Percentiles rank a stretch among this genome's conserved stretches.
Evolutionary conservation across 2,797 vertebrate species (phyloP).

Genomic region (Diplodus sargus): DNA sequence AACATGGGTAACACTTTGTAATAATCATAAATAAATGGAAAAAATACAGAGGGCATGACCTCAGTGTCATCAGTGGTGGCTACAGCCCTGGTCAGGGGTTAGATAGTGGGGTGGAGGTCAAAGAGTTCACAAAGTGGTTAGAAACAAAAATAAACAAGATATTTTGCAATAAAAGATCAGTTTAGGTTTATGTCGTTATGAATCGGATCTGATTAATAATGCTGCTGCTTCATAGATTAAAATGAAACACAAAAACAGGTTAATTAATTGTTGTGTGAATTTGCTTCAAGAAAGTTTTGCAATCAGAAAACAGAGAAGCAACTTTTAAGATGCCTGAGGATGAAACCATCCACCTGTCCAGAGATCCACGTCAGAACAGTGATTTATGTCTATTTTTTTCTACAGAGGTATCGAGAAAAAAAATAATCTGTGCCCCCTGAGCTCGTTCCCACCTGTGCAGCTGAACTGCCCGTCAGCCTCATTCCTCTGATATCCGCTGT

Average conservation of each 20-base stretch:
- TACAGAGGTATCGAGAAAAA: neutral
- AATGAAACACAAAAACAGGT: neutral
- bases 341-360: neutral
- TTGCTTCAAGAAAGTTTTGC: neutral
- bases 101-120: neutral
- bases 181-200: rapidly evolving
- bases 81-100: neutral
- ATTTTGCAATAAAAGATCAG: too few species aligned
- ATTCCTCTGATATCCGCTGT: constrained; percentile 47
- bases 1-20: too few species aligned
- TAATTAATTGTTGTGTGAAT: neutral
- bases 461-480: constrained; percentile 1
- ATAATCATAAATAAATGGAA: too few species aligned
- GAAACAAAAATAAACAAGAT: neutral
- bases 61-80: too few species aligned
- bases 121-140: neutral
- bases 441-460: constrained; percentile 57
- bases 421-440: neutral
- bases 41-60: too few species aligned
- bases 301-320: neutral
- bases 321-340: neutral
- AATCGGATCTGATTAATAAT: neutral
- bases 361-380: neutral
- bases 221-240: too few species aligned
- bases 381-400: neutral